Conservation (phyloP, 2,888 invertebrate species). For the Halocaridina rubra region DNA sequence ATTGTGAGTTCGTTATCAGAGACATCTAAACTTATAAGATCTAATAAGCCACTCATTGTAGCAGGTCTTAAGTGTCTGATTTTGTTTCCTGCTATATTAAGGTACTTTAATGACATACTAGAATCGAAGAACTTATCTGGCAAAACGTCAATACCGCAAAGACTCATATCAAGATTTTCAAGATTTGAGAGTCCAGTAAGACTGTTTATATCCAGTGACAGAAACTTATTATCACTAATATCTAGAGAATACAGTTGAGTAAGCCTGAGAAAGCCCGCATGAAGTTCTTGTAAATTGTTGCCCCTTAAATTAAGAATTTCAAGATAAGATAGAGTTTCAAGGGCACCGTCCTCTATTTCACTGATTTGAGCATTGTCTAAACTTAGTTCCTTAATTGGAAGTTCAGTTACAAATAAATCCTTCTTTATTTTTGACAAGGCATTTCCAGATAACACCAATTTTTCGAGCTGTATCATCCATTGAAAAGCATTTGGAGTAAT, state of each 20-base stretch:
- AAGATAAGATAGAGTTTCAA: conserved; percentile 65
- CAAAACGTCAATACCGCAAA: conserved; percentile 67
- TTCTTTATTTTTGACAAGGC: conserved; percentile 65
- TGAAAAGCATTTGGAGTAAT: conserved; percentile 86
- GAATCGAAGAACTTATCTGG: conserved; percentile 69
- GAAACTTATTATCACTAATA: conserved; percentile 66
- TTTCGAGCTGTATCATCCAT: conserved; percentile 73
- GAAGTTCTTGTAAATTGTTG: conserved; percentile 65
- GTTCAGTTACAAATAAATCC: conserved; percentile 35
- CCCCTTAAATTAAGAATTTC: conserved; percentile 64
- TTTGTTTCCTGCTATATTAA: conserved; percentile 66
- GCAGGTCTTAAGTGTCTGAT: conserved; percentile 64
- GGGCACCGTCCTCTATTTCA: conserved; percentile 65
- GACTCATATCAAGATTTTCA: conserved; percentile 65
- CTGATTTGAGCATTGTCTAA: conserved; percentile 79
- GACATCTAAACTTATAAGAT: conserved; percentile 65
- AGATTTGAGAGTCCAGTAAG: conserved; percentile 66
- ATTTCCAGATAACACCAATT: conserved; percentile 65
- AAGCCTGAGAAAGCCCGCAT: conserved; percentile 64
- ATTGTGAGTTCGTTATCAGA: conserved; percentile 65
- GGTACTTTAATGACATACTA: conserved; percentile 76
- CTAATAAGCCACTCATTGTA: conserved; percentile 64
- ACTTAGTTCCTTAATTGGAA: conserved; percentile 82
- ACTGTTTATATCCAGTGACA: conserved; percentile 65
- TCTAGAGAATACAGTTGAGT: conserved; percentile 65